Conservation (phyloP, 2,888 invertebrate genomes). For the Pecten maximus region DNA sequence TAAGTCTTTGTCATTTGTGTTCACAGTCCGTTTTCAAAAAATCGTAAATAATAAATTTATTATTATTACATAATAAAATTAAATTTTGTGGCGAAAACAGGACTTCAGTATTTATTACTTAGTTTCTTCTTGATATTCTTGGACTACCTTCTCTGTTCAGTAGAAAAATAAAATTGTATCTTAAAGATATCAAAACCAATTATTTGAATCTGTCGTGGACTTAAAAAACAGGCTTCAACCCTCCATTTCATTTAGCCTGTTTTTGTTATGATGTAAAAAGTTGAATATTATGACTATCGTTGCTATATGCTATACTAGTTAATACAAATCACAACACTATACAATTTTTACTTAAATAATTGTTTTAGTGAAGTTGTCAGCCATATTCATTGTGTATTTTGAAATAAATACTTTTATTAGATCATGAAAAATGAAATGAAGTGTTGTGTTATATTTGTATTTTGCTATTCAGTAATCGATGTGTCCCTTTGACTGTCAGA, state of each 20-base stretch:
- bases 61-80: no score
- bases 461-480: no score
- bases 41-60: no score
- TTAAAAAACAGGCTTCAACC: not conserved
- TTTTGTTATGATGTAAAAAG: not conserved
- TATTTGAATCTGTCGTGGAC: not conserved
- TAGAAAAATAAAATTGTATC: no score
- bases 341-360: not conserved
- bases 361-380: slow-evolving; percentile 9
- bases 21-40: not conserved
- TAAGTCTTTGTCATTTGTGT: not conserved
- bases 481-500: no score
- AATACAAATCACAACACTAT: not conserved
- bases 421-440: not conserved
- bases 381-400: slow-evolving; percentile 18
- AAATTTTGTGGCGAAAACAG: no score
- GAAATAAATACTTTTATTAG: slow-evolving; percentile 30
- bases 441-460: not conserved
- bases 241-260: not conserved
- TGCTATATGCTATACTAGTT: not conserved
- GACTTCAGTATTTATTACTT: no score
- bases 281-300: not conserved
- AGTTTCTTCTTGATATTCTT: no score
- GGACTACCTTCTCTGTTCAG: no score
- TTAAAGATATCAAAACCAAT: no score